phyloP scores from a whole-genome alignment of 2,113 vertebrate genomes.

The Leucosticte australis region DNA sequence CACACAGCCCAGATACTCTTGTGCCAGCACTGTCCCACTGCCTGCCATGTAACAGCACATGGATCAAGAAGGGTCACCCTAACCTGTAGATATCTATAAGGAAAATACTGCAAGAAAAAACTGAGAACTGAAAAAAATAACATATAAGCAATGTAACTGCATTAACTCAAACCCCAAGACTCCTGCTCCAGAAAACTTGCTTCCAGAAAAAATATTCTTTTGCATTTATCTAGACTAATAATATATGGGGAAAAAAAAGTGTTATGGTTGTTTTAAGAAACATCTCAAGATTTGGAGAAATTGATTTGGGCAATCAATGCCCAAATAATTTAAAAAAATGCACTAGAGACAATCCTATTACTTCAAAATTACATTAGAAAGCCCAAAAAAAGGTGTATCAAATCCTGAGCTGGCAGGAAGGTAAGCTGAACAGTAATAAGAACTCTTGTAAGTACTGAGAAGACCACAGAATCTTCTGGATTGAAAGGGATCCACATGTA shows the following conservation, averaged over 20 bases:
- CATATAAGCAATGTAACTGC: background rate
- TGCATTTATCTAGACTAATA: background rate
- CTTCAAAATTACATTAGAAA: background rate
- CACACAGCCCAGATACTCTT: background rate
- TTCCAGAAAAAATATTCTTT: background rate
- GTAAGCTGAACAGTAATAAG: background rate
- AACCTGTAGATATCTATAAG: background rate
- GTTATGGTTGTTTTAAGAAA: background rate
- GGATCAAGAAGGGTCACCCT: background rate
- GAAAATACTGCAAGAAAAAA: background rate
- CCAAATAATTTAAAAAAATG: background rate
- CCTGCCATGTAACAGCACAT: background rate
- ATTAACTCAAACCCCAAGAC: background rate
- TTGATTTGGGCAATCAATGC: background rate
- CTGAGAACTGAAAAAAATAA: background rate
- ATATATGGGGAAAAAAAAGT: background rate
- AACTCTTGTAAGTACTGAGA: background rate
- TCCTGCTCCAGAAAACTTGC: background rate
- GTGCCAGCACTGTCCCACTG: background rate
- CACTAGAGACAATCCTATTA: background rate
- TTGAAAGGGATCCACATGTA: background rate
- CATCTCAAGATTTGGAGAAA: background rate
- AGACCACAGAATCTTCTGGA: background rate
- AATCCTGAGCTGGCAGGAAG: background rate
- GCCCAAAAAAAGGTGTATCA: background rate